Base-by-base conservation (phyloP, 1,140 invertebrate genomes). In the Penaeus indicus region DNA sequence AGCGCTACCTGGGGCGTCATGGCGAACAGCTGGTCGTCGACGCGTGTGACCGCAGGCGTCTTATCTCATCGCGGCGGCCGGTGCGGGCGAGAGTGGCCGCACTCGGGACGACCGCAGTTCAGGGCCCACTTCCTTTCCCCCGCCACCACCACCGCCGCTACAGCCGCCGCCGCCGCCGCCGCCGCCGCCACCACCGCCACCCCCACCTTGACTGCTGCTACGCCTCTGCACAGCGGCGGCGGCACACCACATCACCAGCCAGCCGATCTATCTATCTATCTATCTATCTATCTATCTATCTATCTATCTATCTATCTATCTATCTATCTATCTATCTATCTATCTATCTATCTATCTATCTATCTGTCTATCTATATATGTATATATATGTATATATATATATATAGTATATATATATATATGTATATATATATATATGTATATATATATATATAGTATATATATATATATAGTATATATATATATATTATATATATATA, bases 1-100 rank as follows among this genome's bases (percentile, higher is more conserved):
- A 88, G 75, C 64, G 86, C 86, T 80, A 88, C 86, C 81, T 88
- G 86, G 60, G 86, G 86, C 38, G 86, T 88, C 86, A 88, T 88
- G 81, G 25, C 62, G 81, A 75, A 72, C 72, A 72, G 72, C 27
- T 75, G 27, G 27, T 19, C 72, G 3, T 38, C 25, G 5, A 27
- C 72, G 7, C 16, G 27, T 25, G 72, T 32, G 72, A 25, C 27
- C n/a, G 72, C 13, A 19, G 72, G 27, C n/a, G 72, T 16, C 19
- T n/a, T 27, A 38, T 27, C 72, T 32, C 22, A 75, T 75, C 72
- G 42, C 42, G 72, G 72, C 72, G 72, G 72, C 18, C 27, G 72
- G 7, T 38, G 72, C 27, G 27, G 72, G 72, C 42, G 42, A 75
- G 72, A 75, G 72, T 25, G 42, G 42, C n/a, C 54, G 54, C 54